Evolutionary conservation across 2,113 vertebrate species (phyloP), one percentile per base, ranked within the genome.

Genomic region (Thamnaconus septentrionalis): DNA sequence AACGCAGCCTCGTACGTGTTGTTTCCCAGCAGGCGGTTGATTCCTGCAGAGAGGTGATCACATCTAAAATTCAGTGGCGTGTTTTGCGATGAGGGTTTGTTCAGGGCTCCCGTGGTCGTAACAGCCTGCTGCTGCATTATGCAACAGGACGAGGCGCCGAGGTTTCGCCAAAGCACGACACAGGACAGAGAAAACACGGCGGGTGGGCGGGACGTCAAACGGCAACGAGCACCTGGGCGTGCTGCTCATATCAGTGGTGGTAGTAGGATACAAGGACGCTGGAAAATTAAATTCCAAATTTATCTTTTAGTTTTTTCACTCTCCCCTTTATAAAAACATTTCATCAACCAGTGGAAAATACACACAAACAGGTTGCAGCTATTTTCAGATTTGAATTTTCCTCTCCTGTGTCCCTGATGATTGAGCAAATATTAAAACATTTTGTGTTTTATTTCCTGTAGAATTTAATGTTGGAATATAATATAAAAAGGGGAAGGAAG

Each of bases 1-100:
- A 98, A 99, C 4, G 97, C 96, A 75, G 97, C 96, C 85, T 98
- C 97, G 10, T 98, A 98, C 0, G 97, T 97, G 66, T 92, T 94
- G 81, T 98, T 98, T 78, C 89, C 95, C 79, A 98, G 88, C 72
- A 99, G 87, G 41, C 96, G 95, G 79, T 93, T 96, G 78, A 99
- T 97, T 83, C 97, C 97, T 99, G 8, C 51, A 68, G 67, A 8
- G 72, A 73, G 49, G 59, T 41, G 44, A 48, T 1, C 8, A 45
- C 56, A 73, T 78, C 53, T 69, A 69, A 63, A 71, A 61, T 49
- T 56, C 2, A 77, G 61, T 2, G 39, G 6, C 6, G 62, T 49
- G 3, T 40, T 71, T 64, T 81, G n/a, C 56, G 49, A 75, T 42
- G 49, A 71, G 56, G 47, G 51, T 56, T 72, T 12, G 61, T 62